phyloP scores from a whole-genome alignment of 2,113 vertebrate species.

The Toxotes jaculatrix region DNA sequence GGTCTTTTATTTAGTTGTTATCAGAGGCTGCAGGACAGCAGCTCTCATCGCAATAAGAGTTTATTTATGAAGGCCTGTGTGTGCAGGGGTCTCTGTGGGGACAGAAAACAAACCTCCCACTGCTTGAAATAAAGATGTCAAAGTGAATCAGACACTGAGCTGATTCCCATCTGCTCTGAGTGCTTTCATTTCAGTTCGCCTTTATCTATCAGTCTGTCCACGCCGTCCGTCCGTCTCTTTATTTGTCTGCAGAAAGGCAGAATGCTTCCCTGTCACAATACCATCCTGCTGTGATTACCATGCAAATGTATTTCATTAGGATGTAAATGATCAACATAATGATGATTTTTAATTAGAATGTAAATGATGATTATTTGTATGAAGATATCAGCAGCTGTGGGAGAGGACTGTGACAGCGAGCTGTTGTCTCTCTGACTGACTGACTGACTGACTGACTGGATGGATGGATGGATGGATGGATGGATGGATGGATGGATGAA shows the following conservation, averaged over 20 bases:
- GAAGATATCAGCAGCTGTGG: conserved; percentile 67
- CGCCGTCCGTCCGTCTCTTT: conserved; percentile 44
- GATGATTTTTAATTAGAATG: conserved; percentile 78
- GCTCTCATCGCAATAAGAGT: conserved; percentile 28
- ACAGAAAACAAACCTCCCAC: neutral
- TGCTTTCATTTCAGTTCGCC: conserved; percentile 49
- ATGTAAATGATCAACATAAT: conserved; percentile 75
- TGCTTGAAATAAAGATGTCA: conserved; percentile 60
- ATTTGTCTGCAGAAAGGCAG: conserved; percentile 58
- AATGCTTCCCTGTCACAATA: conserved; percentile 53
- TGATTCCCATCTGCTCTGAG: conserved; percentile 70
- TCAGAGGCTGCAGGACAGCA: conserved; percentile 45
- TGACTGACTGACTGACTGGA: conserved; percentile 29
- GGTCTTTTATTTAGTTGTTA: conserved; percentile 36
- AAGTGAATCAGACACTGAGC: conserved; percentile 38
- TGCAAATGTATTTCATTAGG: conserved; percentile 77
- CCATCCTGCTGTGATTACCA: conserved; percentile 67
- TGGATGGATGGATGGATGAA: conserved; percentile 51
- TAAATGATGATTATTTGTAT: conserved; percentile 76
- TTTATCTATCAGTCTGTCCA: conserved; percentile 43
- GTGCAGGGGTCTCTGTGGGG: conserved; percentile 24
- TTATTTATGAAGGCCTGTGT: conserved; percentile 33
- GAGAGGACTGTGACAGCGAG: conserved; percentile 55
- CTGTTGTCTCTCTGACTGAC: conserved; percentile 55
- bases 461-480: conserved; percentile 14